Percentiles rank a stretch among this genome's conserved stretches.
These are phyloP conservation scores for Acanthiza pusilla DNA, from an alignment of 2,797 vertebrate species.

Conservation along the genomic window DNA sequence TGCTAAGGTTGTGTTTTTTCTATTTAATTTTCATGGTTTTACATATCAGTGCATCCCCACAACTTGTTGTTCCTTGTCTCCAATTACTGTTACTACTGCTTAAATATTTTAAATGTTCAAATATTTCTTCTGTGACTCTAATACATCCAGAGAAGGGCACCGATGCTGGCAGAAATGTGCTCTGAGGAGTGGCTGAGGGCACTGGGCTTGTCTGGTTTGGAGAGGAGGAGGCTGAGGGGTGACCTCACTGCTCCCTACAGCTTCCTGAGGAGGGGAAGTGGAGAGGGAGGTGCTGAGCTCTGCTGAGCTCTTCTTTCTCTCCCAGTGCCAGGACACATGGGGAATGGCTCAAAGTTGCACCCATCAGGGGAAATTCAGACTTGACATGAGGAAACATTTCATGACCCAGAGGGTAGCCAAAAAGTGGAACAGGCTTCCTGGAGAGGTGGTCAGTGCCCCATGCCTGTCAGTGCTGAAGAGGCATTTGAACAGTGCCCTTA, in stretches of 20 bases:
- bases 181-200: background rate
- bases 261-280: background rate
- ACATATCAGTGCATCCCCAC: background rate
- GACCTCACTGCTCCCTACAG: background rate
- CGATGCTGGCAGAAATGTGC: background rate
- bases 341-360: background rate
- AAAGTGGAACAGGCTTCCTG: background rate
- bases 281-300: background rate
- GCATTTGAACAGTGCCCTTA: background rate
- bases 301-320: background rate
- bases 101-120: background rate
- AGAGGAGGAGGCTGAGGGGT: background rate
- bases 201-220: background rate
- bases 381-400: background rate
- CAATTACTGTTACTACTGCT: background rate
- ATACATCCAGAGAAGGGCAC: background rate
- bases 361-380: background rate
- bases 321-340: background rate
- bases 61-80: background rate
- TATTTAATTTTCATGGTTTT: background rate
- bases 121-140: background rate
- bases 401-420: background rate
- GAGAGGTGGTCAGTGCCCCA: background rate
- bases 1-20: background rate
- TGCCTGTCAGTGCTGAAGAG: background rate